Conservation (phyloP, 2,113 vertebrate genomes). For the Dolichallabes microphthalmus region DNA sequence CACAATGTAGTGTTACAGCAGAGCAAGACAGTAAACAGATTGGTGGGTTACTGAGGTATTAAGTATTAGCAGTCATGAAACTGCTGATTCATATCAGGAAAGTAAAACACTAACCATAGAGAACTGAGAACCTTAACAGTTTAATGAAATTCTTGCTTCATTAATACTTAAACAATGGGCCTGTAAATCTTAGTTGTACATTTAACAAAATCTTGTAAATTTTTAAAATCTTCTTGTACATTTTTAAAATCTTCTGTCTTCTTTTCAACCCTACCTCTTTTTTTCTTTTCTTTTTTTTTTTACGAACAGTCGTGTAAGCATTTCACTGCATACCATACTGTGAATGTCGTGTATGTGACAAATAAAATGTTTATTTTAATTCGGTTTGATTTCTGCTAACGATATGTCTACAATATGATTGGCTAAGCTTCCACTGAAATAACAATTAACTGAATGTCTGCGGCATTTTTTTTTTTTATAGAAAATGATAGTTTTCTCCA, state of each 20-base stretch:
- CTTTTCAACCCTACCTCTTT: too few species aligned
- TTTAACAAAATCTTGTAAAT: neutral
- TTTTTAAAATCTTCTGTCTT: too few species aligned
- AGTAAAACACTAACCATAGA: neutral
- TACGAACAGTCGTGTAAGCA: too few species aligned
- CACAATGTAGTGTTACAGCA: neutral
- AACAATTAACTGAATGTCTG: neutral
- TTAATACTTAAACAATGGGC: neutral
- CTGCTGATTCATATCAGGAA: neutral
- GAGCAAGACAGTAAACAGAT: neutral
- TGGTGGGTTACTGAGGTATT: neutral
- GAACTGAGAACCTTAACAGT: neutral
- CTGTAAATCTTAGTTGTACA: neutral
- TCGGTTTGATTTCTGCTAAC: too few species aligned
- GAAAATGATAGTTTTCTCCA: neutral
- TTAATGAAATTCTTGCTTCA: neutral
- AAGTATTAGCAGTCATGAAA: neutral
- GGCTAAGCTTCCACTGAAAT: neutral
- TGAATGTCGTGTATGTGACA: too few species aligned
- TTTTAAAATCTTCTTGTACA: too few species aligned
- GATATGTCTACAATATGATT: neutral
- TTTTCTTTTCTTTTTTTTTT: too few species aligned
- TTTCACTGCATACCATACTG: too few species aligned
- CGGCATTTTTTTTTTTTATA: neutral
- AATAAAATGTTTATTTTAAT: too few species aligned